These are phyloP conservation scores for Dreissena rostriformis DNA, from an alignment of 1,140 invertebrate species.

Conservation along the genomic window DNA sequence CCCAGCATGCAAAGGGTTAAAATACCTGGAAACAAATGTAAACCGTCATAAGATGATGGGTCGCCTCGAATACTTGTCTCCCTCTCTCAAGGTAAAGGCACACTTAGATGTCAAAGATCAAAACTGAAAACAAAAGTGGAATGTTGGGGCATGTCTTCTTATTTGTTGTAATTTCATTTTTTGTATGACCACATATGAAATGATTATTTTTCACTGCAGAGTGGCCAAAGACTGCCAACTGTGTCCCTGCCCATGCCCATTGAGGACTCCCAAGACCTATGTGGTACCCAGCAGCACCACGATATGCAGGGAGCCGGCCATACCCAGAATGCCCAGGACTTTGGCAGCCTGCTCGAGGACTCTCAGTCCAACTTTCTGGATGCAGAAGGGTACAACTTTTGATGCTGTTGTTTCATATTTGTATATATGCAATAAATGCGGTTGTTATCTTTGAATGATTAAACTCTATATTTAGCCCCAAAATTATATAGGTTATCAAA, in stretches of 20 bases:
- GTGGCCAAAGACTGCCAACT: conserved; percentile 33
- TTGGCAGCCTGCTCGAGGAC: conserved; percentile 69
- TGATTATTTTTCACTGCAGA: conserved; percentile 13
- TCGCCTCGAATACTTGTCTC: no score
- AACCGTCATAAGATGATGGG: no score
- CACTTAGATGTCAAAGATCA: no score
- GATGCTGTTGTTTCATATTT: not conserved
- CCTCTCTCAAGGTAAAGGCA: no score
- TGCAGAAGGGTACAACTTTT: conserved; percentile 74
- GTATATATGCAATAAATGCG: no score
- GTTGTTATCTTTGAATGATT: not conserved
- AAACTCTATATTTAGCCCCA: not conserved
- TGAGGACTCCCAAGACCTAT: conserved; percentile 76
- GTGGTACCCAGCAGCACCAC: conserved; percentile 52
- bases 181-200: no score
- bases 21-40: no score
- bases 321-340: conserved; percentile 40
- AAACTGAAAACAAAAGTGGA: no score
- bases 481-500: not conserved
- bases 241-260: conserved; percentile 59
- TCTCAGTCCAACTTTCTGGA: conserved; percentile 77
- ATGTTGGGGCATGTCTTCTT: no score
- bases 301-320: not conserved
- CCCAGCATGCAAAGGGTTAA: no score
- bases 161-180: no score